These are phyloP conservation scores for Nanorana parkeri DNA, from an alignment of 2,113 vertebrate genomes.

Conservation along the genomic window DNA sequence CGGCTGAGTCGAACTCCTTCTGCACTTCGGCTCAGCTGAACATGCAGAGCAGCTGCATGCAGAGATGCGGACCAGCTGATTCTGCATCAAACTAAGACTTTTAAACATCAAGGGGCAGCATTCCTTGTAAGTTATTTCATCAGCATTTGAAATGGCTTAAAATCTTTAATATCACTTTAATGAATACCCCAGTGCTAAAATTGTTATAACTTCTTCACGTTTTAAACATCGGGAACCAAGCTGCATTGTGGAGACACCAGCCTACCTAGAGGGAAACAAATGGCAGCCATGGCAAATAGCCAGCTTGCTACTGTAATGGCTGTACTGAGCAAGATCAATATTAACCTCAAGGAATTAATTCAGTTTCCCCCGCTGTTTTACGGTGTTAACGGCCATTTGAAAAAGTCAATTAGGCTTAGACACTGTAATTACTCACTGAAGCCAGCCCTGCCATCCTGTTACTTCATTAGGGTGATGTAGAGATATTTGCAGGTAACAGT, in stretches of 20 bases:
- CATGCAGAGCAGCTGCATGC: no score
- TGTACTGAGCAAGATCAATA: conserved; percentile 38
- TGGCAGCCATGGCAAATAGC: neutral
- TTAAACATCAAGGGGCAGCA: no score
- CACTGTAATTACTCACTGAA: conserved; percentile 50
- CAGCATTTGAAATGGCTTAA: no score
- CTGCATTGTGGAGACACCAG: neutral
- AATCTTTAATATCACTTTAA: no score
- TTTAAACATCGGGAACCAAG: no score
- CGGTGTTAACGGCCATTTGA: conserved; percentile 41
- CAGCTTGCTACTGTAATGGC: neutral
- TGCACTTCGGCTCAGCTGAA: no score
- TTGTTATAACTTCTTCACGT: no score
- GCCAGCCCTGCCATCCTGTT: conserved; percentile 18
- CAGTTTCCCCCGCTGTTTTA: conserved; percentile 24
- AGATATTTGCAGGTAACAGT: conserved; percentile 11
- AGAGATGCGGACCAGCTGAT: no score
- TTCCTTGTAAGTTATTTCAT: no score
- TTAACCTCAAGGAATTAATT: conserved; percentile 28
- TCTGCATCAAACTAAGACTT: no score
- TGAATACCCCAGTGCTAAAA: no score
- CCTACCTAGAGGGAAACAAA: neutral
- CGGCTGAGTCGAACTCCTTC: no score
- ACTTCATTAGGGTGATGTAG: conserved; percentile 16
- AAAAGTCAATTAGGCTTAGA: conserved; percentile 52